Conservation (phyloP, 2,888 invertebrate genomes). For the Polymixis lichenea region DNA sequence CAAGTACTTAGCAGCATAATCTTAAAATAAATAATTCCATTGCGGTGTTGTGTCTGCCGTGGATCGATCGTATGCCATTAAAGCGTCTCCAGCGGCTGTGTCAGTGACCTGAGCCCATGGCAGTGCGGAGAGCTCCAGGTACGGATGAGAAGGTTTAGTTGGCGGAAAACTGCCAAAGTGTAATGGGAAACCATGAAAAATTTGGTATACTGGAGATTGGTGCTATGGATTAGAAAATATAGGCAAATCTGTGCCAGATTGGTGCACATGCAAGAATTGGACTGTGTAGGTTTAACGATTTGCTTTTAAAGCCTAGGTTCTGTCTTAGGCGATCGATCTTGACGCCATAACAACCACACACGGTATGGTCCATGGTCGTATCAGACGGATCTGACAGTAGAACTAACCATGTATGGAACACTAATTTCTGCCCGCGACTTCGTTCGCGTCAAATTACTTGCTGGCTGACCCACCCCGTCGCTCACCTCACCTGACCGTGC, state of each 20-base stretch:
- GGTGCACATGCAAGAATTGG: too few species aligned
- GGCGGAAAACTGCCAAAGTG: neutral
- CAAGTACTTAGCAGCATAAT: slow-evolving; percentile 13
- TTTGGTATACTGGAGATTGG: too few species aligned
- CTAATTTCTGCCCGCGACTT: too few species aligned
- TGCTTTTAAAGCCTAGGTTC: too few species aligned
- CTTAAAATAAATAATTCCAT: slow-evolving; percentile 48
- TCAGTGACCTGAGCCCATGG: slow-evolving; percentile 60
- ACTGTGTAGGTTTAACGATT: too few species aligned
- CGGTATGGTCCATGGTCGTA: neutral
- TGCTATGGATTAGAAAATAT: neutral
- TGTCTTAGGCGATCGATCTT: too few species aligned
- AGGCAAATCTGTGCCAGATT: neutral
- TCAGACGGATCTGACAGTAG: neutral
- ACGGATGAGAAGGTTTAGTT: slow-evolving; percentile 31
- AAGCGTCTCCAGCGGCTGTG: slow-evolving; percentile 39
- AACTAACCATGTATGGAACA: neutral
- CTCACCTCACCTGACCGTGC: too few species aligned
- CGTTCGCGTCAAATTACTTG: too few species aligned
- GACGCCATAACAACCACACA: too few species aligned
- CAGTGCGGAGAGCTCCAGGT: neutral
- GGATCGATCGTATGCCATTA: slow-evolving; percentile 58
- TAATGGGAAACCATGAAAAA: too few species aligned
- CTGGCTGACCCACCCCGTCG: too few species aligned
- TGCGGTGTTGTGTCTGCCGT: slow-evolving; percentile 47